Evolutionary conservation across 2,797 vertebrate genomes (phyloP), one percentile per base, ranked within the genome.

Genomic region (Bradypodion ventrale): DNA sequence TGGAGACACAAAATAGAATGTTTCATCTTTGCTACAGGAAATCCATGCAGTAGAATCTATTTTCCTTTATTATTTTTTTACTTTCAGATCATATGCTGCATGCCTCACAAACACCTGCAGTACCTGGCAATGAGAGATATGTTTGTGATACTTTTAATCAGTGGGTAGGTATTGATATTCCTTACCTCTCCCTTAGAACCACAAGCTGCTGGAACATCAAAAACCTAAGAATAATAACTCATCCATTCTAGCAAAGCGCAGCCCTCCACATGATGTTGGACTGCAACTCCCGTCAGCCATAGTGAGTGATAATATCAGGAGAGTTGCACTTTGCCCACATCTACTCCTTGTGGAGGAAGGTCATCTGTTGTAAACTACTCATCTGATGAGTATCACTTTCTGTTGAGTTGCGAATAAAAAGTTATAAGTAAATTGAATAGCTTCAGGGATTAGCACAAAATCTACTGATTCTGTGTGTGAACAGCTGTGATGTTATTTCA

Each of bases 111-210:
- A 68, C 13, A 1, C 90, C 95, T 84, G 78, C 32, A 63, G 21
- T 93, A 9, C 83, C 90, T 52, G 86, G 92, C 69, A 95, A 95
- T 0, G 97, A 98, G 87, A 95, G 96, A 85, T 96, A 98, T 13
- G 80, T 97, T 70, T 96, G 96, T 62, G 97, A 99, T 70, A 92
- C 97, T 1, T 96, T 99, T 84, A 99, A 99, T 95, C 97, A 96
- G 95, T 99, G 98, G 98, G 98, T 99, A 95, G 96, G 97, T 83
- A 77, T 1, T n/a, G 23, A 60, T 65, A 37, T 80, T 80, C 21
- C 82, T 90, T 25, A 16, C 35, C 66, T 25, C 10, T 27, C 52
- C 19, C 52, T 56, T 56, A 19, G 52, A 56, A 5, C 5, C 13
- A 21, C 21, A 56, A 56, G 13, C 16, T 21, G 52, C 56, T 56